These are phyloP conservation scores for Zeus faber DNA, from an alignment of 2,113 vertebrate genomes.

Conservation along the genomic window DNA sequence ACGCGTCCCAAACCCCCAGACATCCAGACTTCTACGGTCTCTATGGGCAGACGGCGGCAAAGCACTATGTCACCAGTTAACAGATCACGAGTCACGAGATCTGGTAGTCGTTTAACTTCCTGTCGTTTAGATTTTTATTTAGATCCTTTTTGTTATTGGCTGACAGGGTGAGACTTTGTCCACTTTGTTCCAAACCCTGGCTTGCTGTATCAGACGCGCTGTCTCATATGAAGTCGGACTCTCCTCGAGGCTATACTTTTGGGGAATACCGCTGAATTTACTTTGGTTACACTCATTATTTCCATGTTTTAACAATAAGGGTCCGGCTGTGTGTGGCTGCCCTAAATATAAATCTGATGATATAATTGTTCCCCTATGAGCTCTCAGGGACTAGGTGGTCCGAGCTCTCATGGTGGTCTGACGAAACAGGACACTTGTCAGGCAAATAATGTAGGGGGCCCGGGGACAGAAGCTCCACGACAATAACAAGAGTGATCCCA, in stretches of 20 bases:
- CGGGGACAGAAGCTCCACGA: too few species aligned
- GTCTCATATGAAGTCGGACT: neutral
- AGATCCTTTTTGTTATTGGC: neutral
- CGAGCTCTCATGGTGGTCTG: neutral
- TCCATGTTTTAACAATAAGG: conserved; percentile 2
- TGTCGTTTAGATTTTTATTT: neutral
- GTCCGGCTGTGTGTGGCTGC: neutral
- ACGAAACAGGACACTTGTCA: neutral
- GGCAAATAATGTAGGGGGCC: neutral
- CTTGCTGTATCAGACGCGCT: neutral
- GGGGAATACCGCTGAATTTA: conserved; percentile 10
- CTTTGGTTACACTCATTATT: conserved; percentile 2
- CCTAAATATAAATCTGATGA: conserved; percentile 11
- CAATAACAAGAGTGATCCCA: neutral
- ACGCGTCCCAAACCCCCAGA: conserved; percentile 88
- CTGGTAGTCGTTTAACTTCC: neutral
- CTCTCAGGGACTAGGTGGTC: neutral
- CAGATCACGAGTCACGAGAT: conserved; percentile 24
- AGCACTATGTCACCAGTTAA: conserved; percentile 97
- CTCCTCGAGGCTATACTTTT: conserved; percentile 16
- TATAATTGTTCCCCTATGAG: neutral
- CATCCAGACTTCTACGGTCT: conserved; percentile 94
- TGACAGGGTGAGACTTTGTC: too few species aligned
- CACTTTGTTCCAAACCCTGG: too few species aligned
- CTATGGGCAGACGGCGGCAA: conserved; percentile 90